A percentile compares a stretch with the other conserved stretches of the same genome.
Conservation (phyloP, 2,888 invertebrate genomes). For the Empis livida region DNA sequence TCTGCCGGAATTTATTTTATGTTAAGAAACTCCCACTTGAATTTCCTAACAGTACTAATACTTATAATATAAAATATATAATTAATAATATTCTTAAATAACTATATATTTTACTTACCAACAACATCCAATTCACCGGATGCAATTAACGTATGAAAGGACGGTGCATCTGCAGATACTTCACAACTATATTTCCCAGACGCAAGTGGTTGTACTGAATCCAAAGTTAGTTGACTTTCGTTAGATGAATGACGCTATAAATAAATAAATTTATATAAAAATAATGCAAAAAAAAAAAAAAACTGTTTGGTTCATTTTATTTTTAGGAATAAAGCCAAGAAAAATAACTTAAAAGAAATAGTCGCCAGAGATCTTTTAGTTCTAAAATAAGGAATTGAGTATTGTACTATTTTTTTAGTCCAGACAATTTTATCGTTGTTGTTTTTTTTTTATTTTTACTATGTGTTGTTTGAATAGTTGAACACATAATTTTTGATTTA, state of each 20-base stretch:
- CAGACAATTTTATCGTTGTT: too few relatives aligned
- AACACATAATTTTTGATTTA: too few relatives aligned
- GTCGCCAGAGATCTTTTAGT: too few relatives aligned
- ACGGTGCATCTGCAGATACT: conserved; percentile 37
- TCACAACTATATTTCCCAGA: conserved; percentile 36
- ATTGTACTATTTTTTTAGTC: too few relatives aligned
- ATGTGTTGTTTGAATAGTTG: too few relatives aligned
- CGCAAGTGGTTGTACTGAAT: conserved; percentile 27
- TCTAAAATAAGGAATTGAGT: too few relatives aligned
- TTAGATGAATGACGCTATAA: conserved; percentile 25
- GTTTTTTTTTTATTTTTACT: too few relatives aligned
- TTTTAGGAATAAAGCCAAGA: background rate
- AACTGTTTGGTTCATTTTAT: background rate
- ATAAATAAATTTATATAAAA: conserved; percentile 1
- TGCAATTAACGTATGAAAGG: conserved; percentile 35
- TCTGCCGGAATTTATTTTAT: too few relatives aligned
- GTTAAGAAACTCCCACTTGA: too few relatives aligned
- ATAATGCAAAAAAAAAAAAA: background rate
- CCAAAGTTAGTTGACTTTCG: conserved; percentile 34
- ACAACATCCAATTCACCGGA: conserved; percentile 35
- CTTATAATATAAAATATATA: too few relatives aligned
- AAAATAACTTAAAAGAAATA: background rate
- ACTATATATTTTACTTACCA: conserved; percentile 27
- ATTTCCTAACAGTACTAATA: too few relatives aligned
- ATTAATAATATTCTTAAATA: background rate